Conservation (phyloP, 2,888 invertebrate genomes). For the Leucoma salicis region DNA sequence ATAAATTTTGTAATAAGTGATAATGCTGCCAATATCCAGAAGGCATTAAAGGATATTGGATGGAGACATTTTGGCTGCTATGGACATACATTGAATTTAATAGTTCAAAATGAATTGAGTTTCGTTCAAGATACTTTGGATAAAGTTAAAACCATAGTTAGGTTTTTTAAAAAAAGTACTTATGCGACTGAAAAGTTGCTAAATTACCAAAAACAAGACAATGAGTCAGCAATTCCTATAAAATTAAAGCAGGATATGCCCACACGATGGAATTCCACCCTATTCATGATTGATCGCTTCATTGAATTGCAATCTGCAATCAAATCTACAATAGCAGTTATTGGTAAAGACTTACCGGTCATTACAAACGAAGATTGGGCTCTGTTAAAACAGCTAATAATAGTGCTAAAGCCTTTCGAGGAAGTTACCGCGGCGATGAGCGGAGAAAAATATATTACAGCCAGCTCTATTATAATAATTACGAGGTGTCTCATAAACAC, state of each 20-base stretch:
- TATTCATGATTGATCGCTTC: constrained; percentile 31
- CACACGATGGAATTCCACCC: not conserved
- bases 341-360: constrained; percentile 17
- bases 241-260: not conserved
- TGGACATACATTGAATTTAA: too few species aligned
- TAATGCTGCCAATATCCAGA: too few species aligned
- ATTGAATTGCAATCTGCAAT: constrained; percentile 13
- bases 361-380: constrained; percentile 24
- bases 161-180: constrained; percentile 13
- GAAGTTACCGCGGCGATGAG: constrained; percentile 28
- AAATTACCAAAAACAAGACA: too few species aligned
- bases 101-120: constrained; percentile 17
- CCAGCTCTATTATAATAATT: constrained; percentile 21
- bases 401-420: constrained; percentile 33
- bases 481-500: constrained; percentile 20
- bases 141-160: constrained; percentile 23
- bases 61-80: too few species aligned
- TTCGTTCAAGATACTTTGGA: constrained; percentile 7
- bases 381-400: constrained; percentile 12
- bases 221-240: not conserved
- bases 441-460: constrained; percentile 32
- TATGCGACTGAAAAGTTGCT: too few species aligned
- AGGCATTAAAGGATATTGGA: too few species aligned
- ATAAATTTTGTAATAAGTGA: too few species aligned
- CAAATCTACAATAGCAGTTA: constrained; percentile 10